Percentiles rank a stretch among this genome's conserved stretches.
Evolutionary conservation across 2,888 invertebrate genomes (phyloP).

Genomic region (Drosophila falleni): DNA sequence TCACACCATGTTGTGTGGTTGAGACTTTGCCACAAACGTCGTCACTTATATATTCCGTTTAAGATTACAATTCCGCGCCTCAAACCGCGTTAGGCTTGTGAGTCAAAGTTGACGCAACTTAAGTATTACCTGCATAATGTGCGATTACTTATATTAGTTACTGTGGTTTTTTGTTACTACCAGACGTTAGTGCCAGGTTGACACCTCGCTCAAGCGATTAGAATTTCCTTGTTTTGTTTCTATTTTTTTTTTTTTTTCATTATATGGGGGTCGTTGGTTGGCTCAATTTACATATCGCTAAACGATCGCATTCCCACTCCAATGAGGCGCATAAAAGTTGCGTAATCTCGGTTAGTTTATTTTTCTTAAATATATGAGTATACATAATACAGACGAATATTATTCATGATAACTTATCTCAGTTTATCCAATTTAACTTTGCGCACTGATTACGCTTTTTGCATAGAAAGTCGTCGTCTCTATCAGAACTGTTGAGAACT

Average conservation of each 20-base stretch:
- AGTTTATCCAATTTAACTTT: conserved; percentile 44
- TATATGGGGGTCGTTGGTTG: conserved; percentile 14
- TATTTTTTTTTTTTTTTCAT: background rate
- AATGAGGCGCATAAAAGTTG: conserved; percentile 42
- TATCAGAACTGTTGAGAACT: conserved; percentile 5
- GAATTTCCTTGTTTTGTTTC: conserved; percentile 35
- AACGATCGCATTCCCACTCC: conserved; percentile 28
- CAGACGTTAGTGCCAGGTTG: conserved; percentile 18
- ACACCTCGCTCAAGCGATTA: conserved; percentile 28
- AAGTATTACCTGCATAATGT: conserved; percentile 9
- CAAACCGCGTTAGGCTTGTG: conserved; percentile 34
- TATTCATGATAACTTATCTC: conserved; percentile 48
- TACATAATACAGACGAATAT: conserved; percentile 1
- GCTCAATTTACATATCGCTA: conserved; percentile 30
- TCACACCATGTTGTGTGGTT: conserved; percentile 48
- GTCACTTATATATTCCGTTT: conserved; percentile 55
- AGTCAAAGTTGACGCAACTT: conserved; percentile 50
- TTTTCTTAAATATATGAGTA: conserved; percentile 17
- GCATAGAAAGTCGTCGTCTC: conserved; percentile 11
- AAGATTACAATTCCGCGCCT: conserved; percentile 46
- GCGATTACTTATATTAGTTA: conserved; percentile 5
- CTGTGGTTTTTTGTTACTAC: conserved; percentile 34
- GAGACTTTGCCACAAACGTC: conserved; percentile 60
- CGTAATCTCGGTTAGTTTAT: conserved; percentile 28
- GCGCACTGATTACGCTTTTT: conserved; percentile 33